Evolutionary conservation across 2,888 invertebrate species (phyloP).

Genomic region (Deilephila porcellus): DNA sequence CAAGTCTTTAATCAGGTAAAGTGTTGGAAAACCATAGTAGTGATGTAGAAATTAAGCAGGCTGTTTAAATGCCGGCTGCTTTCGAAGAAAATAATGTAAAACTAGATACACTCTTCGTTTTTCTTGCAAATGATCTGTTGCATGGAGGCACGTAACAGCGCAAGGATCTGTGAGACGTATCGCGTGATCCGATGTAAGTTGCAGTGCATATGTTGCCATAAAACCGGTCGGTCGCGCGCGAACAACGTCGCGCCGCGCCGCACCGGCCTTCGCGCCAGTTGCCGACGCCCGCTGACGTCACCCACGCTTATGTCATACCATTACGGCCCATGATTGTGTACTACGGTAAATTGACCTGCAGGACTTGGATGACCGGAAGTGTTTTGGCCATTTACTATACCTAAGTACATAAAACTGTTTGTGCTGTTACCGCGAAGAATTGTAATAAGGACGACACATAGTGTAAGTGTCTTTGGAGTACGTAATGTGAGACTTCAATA

Average conservation of each 20-base stretch:
- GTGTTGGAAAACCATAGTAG: too few species aligned
- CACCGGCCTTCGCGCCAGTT: conserved; percentile 77
- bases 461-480: not conserved
- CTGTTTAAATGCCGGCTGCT: conserved; percentile 14
- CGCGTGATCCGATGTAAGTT: conserved; percentile 57
- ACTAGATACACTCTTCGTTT: not conserved
- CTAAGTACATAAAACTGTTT: not conserved
- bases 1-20: too few species aligned
- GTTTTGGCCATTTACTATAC: not conserved
- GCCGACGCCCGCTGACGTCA: conserved; percentile 82
- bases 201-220: conserved; percentile 65
- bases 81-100: conserved; percentile 16
- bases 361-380: conserved; percentile 40
- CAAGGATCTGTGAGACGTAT: conserved; percentile 36
- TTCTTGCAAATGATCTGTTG: conserved; percentile 9
- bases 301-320: conserved; percentile 78
- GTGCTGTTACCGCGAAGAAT: not conserved
- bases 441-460: not conserved
- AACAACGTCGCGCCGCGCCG: conserved; percentile 64
- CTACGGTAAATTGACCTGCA: conserved; percentile 59
- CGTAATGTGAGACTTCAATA: not conserved
- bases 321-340: conserved; percentile 57
- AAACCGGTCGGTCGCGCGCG: conserved; percentile 70
- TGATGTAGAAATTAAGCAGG: not conserved
- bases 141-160: not conserved